These are phyloP conservation scores for Paramuricea clavata DNA, from an alignment of 92 coral and sea anemone genomes.

Conservation along the genomic window DNA sequence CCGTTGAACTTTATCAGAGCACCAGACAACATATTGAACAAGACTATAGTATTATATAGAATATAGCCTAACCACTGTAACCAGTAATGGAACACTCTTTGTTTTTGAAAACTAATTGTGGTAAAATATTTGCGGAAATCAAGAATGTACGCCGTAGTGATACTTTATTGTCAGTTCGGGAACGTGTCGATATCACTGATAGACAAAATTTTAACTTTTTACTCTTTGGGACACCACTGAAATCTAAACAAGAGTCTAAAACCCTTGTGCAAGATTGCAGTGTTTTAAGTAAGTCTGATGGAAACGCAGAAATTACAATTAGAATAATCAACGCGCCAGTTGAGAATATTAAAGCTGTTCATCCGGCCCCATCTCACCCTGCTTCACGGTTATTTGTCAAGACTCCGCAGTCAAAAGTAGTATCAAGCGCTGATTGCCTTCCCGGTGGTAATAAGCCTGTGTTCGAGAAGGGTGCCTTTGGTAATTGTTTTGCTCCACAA, in stretches of 20 bases:
- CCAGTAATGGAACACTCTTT: background rate
- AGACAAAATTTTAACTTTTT: slow-evolving; percentile 18
- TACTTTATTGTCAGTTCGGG: background rate
- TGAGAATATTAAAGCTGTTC: background rate
- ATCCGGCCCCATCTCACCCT: no score
- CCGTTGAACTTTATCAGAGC: no score
- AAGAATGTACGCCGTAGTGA: background rate
- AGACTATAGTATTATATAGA: no score
- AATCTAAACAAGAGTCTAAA: slow-evolving; percentile 20
- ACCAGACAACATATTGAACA: no score
- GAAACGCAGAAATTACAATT: background rate
- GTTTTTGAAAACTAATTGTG: background rate
- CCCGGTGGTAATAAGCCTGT: no score
- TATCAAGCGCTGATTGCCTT: no score
- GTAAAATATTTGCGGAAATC: background rate
- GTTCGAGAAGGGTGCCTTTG: no score
- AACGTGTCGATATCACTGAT: background rate
- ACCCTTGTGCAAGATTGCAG: slow-evolving; percentile 4
- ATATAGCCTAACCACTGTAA: background rate
- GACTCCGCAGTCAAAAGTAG: no score
- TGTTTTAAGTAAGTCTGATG: background rate
- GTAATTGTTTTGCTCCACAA: background rate
- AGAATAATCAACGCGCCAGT: background rate
- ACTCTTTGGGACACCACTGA: slow-evolving; percentile 1
- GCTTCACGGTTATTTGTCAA: no score